A percentile compares a stretch with the other conserved stretches of the same genome.
These are phyloP conservation scores for Thymelicus lineola DNA, from an alignment of 2,888 invertebrate genomes.

Conservation along the genomic window DNA sequence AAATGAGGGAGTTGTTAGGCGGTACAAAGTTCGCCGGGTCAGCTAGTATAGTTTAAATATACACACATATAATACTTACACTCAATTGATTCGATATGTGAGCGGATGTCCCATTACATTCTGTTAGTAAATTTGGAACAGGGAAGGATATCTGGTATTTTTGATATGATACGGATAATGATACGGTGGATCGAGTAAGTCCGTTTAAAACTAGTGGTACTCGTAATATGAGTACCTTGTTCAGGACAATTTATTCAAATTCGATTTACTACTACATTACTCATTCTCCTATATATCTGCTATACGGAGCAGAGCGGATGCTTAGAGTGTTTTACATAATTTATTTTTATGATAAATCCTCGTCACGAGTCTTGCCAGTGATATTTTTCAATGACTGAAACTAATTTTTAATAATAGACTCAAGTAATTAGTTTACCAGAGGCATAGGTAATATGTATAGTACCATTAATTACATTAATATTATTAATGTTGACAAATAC, in stretches of 20 bases:
- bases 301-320: conserved; percentile 14
- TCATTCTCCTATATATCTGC: conserved; percentile 22
- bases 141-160: background rate
- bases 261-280: conserved; percentile 27
- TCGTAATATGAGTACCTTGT: conserved; percentile 26
- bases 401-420: background rate
- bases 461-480: no score
- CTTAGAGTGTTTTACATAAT: conserved; percentile 26
- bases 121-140: background rate
- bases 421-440: no score
- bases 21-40: no score
- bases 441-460: no score
- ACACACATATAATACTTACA: no score
- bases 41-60: background rate
- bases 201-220: conserved; percentile 12
- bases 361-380: background rate
- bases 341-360: conserved; percentile 24
- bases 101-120: conserved; percentile 22
- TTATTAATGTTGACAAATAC: no score
- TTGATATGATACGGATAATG: background rate
- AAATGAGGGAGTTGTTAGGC: no score
- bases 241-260: conserved; percentile 35
- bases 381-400: conserved; percentile 4
- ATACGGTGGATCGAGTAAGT: background rate
- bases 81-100: background rate